These are phyloP conservation scores for Rhamphomyia laevipes DNA, from an alignment of 2,888 invertebrate genomes.

Conservation along the genomic window DNA sequence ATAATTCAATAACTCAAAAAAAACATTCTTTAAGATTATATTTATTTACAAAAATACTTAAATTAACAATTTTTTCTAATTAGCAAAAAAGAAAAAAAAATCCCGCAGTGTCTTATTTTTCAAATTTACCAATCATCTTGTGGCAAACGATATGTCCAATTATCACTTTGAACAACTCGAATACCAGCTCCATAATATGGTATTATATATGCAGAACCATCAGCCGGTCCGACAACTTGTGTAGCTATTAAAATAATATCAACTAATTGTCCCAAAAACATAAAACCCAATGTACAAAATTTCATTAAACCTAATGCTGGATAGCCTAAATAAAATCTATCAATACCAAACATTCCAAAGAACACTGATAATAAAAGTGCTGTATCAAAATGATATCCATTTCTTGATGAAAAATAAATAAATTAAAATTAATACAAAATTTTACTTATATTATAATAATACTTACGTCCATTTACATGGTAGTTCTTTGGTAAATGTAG, in stretches of 20 bases:
- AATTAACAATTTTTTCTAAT: no score
- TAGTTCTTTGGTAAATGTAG: slow-evolving; percentile 67
- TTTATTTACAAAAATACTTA: no score
- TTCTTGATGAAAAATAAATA: slow-evolving; percentile 45
- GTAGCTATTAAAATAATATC: slow-evolving; percentile 75
- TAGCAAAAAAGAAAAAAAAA: no score
- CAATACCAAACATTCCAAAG: slow-evolving; percentile 94
- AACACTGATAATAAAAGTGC: slow-evolving; percentile 89
- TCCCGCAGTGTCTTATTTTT: no score
- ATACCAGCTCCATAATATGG: slow-evolving; percentile 88
- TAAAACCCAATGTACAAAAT: slow-evolving; percentile 89
- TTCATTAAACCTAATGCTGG: slow-evolving; percentile 91
- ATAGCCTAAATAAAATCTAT: slow-evolving; percentile 97
- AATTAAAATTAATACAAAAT: neutral
- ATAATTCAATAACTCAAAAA: no score
- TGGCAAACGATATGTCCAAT: slow-evolving; percentile 69
- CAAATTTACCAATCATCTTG: slow-evolving; percentile 58
- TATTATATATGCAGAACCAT: slow-evolving; percentile 88
- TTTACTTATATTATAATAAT: slow-evolving; percentile 3
- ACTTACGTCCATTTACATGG: slow-evolving; percentile 95
- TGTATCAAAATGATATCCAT: slow-evolving; percentile 88
- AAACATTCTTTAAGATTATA: no score
- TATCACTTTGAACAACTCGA: slow-evolving; percentile 66
- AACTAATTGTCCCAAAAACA: slow-evolving; percentile 88
- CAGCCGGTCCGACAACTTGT: slow-evolving; percentile 79